These are phyloP conservation scores for Calameuta idolon DNA, from an alignment of 2,888 invertebrate species.

Conservation along the genomic window DNA sequence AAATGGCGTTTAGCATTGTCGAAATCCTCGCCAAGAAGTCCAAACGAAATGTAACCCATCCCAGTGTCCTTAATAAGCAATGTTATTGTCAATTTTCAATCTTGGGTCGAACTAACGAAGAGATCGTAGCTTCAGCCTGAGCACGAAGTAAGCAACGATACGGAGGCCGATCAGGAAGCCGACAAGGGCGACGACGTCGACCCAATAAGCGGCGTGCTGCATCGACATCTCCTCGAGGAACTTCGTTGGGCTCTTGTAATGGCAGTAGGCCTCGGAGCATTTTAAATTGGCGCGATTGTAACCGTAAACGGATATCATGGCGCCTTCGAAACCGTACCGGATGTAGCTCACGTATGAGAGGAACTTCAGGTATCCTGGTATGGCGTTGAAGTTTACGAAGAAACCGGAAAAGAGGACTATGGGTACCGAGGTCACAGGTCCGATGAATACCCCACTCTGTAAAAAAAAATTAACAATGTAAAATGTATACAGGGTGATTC, in stretches of 20 bases:
- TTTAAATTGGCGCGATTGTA: conserved; percentile 83
- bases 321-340: conserved; percentile 92
- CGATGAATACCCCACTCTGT: conserved; percentile 76
- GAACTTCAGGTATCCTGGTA: conserved; percentile 90
- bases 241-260: conserved; percentile 83
- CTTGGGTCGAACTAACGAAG: conserved; percentile 46
- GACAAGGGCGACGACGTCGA: conserved; percentile 85
- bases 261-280: conserved; percentile 87
- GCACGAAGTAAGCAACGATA: conserved; percentile 83
- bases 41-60: background rate
- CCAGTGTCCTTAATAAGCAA: background rate
- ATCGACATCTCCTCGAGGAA: conserved; percentile 89
- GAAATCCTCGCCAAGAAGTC: background rate
- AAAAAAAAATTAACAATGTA: conserved; percentile 31
- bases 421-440: conserved; percentile 92
- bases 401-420: conserved; percentile 94
- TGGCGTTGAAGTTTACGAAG: conserved; percentile 92
- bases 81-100: conserved; percentile 9
- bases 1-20: background rate
- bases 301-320: conserved; percentile 92
- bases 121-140: conserved; percentile 82
- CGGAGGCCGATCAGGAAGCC: conserved; percentile 84
- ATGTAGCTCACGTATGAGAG: conserved; percentile 92
- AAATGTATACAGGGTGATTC: background rate
- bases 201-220: conserved; percentile 80